Evolutionary conservation across 2,888 invertebrate genomes (phyloP).

Genomic region (Thelaira solivaga): DNA sequence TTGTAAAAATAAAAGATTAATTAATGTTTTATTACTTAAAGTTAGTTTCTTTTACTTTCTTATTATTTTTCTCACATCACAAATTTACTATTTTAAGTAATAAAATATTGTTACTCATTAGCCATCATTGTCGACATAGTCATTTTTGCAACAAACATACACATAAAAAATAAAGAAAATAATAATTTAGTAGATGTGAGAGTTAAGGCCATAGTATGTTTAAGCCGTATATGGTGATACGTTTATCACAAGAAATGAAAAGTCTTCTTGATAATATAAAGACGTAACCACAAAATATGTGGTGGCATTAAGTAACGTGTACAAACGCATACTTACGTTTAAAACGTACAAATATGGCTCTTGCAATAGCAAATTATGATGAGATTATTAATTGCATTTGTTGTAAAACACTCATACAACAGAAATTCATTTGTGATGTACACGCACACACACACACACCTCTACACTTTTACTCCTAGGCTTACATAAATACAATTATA

Average conservation of each 20-base stretch:
- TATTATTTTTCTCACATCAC: background rate
- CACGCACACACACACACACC: background rate
- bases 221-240: constrained; percentile 20
- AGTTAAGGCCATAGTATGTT: constrained; percentile 18
- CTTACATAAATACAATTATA: background rate
- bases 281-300: constrained; percentile 59
- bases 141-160: background rate
- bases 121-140: background rate
- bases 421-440: background rate
- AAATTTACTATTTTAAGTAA: background rate
- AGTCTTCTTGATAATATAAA: constrained; percentile 33
- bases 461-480: too few species aligned
- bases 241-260: constrained; percentile 8
- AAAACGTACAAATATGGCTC: constrained; percentile 44
- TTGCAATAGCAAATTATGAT: constrained; percentile 73
- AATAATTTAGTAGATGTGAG: constrained; percentile 19
- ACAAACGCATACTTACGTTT: constrained; percentile 6
- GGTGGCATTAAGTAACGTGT: constrained; percentile 43
- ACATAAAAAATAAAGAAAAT: too few species aligned
- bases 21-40: constrained; percentile 39
- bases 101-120: constrained; percentile 28
- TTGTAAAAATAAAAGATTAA: constrained; percentile 28
- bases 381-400: constrained; percentile 74
- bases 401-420: background rate
- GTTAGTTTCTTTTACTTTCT: background rate